A percentile compares a stretch with the other conserved stretches of the same genome.
phyloP scores from a whole-genome alignment of 2,888 invertebrate species.

The Muscina levida region DNA sequence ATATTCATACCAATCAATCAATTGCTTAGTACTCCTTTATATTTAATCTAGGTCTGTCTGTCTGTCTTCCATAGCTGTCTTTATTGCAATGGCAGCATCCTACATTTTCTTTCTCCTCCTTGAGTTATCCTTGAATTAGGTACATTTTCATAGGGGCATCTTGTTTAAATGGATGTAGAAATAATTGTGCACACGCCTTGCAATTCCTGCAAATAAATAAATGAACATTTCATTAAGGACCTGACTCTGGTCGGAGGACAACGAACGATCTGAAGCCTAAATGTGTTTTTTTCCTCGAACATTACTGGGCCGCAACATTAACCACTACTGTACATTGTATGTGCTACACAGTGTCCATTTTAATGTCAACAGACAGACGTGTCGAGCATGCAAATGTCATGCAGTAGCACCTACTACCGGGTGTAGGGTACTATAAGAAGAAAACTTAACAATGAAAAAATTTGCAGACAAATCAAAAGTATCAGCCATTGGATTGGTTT shows the following conservation, averaged over 20 bases:
- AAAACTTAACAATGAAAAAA: conserved; percentile 31
- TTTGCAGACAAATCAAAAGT: conserved; percentile 65
- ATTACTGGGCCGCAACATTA: no score
- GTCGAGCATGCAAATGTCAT: no score
- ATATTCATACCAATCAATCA: no score
- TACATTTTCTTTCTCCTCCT: conserved; percentile 25
- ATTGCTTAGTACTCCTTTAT: no score
- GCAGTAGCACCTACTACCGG: neutral
- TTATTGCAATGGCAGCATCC: conserved; percentile 14
- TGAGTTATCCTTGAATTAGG: conserved; percentile 25
- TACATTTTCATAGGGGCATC: conserved; percentile 45
- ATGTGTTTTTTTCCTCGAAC: no score
- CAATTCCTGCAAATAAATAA: conserved; percentile 60
- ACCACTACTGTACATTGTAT: no score
- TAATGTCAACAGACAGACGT: no score
- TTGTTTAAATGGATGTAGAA: conserved; percentile 38
- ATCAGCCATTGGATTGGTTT: conserved; percentile 37
- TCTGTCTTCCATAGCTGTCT: conserved; percentile 14
- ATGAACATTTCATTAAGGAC: conserved; percentile 41
- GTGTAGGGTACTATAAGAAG: conserved; percentile 18
- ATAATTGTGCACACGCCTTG: conserved; percentile 53
- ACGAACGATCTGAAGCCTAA: no score
- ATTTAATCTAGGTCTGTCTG: neutral
- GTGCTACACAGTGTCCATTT: no score
- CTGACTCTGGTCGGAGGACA: neutral